phyloP scores from a whole-genome alignment of 2,888 invertebrate genomes.

The Nemotelus pantherinus region DNA sequence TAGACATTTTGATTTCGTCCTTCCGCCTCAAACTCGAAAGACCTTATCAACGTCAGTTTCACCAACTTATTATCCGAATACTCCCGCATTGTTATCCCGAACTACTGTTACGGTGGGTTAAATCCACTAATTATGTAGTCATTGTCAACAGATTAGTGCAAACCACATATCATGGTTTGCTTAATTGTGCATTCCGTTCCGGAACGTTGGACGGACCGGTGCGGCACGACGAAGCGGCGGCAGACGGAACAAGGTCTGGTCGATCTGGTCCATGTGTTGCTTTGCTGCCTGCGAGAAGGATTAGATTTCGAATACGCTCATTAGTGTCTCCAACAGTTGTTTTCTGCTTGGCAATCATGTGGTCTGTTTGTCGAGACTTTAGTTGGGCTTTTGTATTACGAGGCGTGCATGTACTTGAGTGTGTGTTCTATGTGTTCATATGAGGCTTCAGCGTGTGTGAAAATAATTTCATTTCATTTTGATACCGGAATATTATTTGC shows the following conservation, averaged over 20 bases:
- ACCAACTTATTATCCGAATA: constrained; percentile 3
- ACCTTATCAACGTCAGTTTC: not conserved
- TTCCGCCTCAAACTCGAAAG: not conserved
- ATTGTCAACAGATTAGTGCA: constrained; percentile 40
- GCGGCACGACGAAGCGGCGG: too few species aligned
- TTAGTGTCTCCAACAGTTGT: not conserved
- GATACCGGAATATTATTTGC: too few species aligned
- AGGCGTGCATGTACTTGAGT: too few species aligned
- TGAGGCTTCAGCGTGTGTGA: too few species aligned
- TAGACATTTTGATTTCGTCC: too few species aligned
- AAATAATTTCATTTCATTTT: too few species aligned
- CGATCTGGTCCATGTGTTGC: constrained; percentile 6
- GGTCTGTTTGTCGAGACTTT: constrained; percentile 10
- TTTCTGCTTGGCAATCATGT: constrained; percentile 19
- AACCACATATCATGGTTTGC: constrained; percentile 25
- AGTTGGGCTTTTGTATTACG: not conserved
- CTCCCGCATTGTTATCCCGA: not conserved
- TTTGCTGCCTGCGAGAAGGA: constrained; percentile 26
- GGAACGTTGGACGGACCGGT: not conserved
- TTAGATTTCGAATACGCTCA: constrained; percentile 17
- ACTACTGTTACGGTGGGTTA: not conserved
- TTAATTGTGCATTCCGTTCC: constrained; percentile 33
- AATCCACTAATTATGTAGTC: constrained; percentile 39
- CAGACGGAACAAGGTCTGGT: too few species aligned
- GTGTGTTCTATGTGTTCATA: too few species aligned